phyloP scores from a whole-genome alignment of 1,140 invertebrate species.

The Apis mellifera region Amel_HAv3.1 CM009941.2:1586501-1587000 shows the following conservation, averaged over 20 bases:
- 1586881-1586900: no score
- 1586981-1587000: no score
- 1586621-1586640: conserved; percentile 43
- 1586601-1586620: conserved; percentile 69
- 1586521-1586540: conserved; percentile 77
- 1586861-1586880: no score
- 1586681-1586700: conserved; percentile 78
- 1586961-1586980: no score
- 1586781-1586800: conserved; percentile 8
- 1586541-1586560: conserved; percentile 78
- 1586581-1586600: conserved; percentile 42
- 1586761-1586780: neutral
- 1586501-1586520: conserved; percentile 65
- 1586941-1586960: no score
- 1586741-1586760: no score
- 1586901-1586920: no score
- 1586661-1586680: conserved; percentile 80
- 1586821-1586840: no score
- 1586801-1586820: neutral
- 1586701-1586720: conserved; percentile 69
- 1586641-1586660: conserved; percentile 71
- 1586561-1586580: conserved; percentile 68
- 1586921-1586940: no score
- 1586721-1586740: neutral
- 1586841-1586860: no score